These are phyloP conservation scores for Steatornis caripensis DNA, from an alignment of 2,113 vertebrate genomes.

Conservation along the genomic window DNA sequence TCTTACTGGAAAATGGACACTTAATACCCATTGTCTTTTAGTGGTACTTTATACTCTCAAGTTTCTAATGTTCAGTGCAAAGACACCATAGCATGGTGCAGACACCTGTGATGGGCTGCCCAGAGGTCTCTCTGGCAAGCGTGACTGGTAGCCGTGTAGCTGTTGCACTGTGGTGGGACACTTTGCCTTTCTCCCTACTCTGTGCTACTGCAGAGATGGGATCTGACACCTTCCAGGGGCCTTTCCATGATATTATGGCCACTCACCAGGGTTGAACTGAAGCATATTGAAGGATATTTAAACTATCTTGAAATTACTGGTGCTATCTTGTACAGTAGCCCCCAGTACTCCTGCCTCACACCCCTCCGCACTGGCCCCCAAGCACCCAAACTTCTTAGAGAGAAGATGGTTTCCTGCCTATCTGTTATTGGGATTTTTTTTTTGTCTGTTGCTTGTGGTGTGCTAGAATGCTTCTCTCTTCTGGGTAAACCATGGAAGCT, in stretches of 20 bases:
- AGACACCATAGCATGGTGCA: fast-evolving
- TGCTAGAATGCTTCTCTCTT: background rate
- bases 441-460: background rate
- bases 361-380: background rate
- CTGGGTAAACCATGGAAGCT: background rate
- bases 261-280: background rate
- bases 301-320: background rate
- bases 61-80: background rate
- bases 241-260: background rate
- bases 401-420: fast-evolving
- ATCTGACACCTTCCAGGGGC: fast-evolving
- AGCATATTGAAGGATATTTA: background rate
- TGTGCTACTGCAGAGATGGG: background rate
- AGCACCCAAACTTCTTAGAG: background rate
- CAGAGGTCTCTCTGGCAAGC: background rate
- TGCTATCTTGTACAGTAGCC: background rate
- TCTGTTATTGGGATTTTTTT: background rate
- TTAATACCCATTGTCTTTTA: background rate
- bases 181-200: background rate
- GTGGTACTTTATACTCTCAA: background rate
- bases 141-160: fast-evolving
- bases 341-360: background rate
- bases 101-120: fast-evolving
- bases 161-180: background rate
- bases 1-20: background rate